A percentile compares a stretch with the other conserved stretches of the same genome.
phyloP scores from a whole-genome alignment of 2,113 vertebrate species.

The Saguinus imperator region DNA sequence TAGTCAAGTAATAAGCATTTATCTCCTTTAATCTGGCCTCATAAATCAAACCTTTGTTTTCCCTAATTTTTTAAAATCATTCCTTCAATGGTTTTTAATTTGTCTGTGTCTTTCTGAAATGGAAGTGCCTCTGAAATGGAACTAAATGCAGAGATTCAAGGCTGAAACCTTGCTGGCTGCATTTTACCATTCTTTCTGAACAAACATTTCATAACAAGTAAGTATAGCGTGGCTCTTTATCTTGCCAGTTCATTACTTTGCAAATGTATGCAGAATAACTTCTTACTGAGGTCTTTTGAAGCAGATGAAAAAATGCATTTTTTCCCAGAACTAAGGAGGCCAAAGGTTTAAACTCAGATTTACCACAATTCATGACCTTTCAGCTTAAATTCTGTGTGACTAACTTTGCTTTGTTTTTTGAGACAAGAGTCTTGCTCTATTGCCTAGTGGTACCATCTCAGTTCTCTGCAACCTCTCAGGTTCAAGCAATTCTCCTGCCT shows the following conservation, averaged over 20 bases:
- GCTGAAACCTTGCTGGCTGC: background rate
- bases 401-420: background rate
- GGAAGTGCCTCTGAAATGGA: background rate
- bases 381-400: background rate
- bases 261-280: background rate
- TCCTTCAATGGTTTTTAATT: slow-evolving; percentile 52
- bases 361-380: background rate
- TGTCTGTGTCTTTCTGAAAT: slow-evolving; percentile 45
- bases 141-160: background rate
- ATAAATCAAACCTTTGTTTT: slow-evolving; percentile 62
- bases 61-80: slow-evolving; percentile 9
- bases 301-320: background rate
- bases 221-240: background rate
- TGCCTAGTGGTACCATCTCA: too few relatives aligned
- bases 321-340: background rate
- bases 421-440: too few relatives aligned
- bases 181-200: background rate
- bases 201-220: slow-evolving; percentile 36
- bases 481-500: too few relatives aligned
- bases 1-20: slow-evolving; percentile 49
- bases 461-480: too few relatives aligned
- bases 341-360: background rate
- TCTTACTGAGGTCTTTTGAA: background rate
- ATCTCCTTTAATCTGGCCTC: slow-evolving; percentile 67
- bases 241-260: slow-evolving; percentile 5